phyloP scores from a whole-genome alignment of 2,113 vertebrate species.

The Nyctibius bracteatus region DNA sequence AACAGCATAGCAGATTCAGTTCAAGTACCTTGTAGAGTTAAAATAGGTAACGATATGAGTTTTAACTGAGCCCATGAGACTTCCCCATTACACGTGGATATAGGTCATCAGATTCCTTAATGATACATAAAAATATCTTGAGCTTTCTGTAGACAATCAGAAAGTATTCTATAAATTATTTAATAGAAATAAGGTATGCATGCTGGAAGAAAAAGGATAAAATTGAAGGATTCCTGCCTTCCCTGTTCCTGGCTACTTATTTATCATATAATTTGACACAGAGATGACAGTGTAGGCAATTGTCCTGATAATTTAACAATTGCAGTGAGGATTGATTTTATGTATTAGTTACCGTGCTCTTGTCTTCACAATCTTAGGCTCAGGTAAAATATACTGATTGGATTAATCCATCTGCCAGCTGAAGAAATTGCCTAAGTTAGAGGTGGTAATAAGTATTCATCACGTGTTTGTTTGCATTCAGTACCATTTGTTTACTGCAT shows the following conservation, averaged over 20 bases:
- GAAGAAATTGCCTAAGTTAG: not conserved
- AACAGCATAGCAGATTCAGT: not conserved
- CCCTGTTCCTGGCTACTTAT: not conserved
- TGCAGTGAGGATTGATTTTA: slow-evolving; percentile 24
- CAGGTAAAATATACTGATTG: not conserved
- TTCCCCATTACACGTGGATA: not conserved
- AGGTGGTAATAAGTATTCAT: not conserved
- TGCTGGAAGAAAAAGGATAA: not conserved
- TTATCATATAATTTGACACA: not conserved
- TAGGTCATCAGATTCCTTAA: not conserved
- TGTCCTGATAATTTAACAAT: slow-evolving; percentile 14
- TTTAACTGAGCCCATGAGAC: not conserved
- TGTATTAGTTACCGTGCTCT: not conserved
- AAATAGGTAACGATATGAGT: not conserved
- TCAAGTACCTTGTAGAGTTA: not conserved
- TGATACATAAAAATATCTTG: not conserved
- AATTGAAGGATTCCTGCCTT: not conserved
- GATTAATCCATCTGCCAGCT: not conserved
- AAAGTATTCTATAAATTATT: not conserved
- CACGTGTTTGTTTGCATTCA: not conserved
- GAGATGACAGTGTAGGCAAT: not conserved
- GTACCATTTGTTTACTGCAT: not conserved
- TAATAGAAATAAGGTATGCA: not conserved
- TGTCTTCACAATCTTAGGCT: not conserved
- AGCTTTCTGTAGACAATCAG: not conserved